Base-by-base conservation (phyloP, 2,888 invertebrate genomes). In the Drosophila kuntzei region DNA sequence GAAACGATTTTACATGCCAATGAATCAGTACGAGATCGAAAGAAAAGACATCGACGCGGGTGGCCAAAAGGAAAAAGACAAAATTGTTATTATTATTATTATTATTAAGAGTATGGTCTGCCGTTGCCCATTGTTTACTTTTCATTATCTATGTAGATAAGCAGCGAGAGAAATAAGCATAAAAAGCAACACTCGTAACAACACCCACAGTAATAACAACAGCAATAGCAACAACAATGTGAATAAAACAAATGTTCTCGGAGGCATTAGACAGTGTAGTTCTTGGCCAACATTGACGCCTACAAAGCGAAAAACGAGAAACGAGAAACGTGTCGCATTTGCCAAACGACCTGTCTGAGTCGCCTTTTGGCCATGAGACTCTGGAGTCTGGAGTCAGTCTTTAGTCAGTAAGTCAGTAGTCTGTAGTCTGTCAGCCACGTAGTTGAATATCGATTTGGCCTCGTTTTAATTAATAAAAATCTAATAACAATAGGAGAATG, bases 141-240 rank as follows among this genome's bases (percentile, higher is more conserved):
- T 86, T 88, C 87, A 86, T 86, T 86, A 86, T 87, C 89, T 87
- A 68, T 73, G 71, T 63, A 81, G 85, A 85, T 86, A 88, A 87
- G 87, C 67, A 57, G 71, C 75, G 50, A 53, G 37, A 63, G 62
- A 68, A 81, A 76, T 72, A 73, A 64, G 65, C 79, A 76, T 78
- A 74, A 86, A 71, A 84, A 68, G 60, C 69, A 63, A 61, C 70
- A 70, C 44, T 29, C 46, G 43, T 18, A 20, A 27, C 25, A 60
- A 54, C 62, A 63, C 58, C 61, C 53, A 47, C 46, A 55, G 43
- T 27, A 53, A 57, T 58, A 66, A 54, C 47, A 57, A 47, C 20
- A 50, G 59, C 49, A 62, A 41, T 50, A 63, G 39, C 66, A 64
- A 53, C 53, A 54, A 61, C 68, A 74, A 71, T 39, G 57, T 68